Evolutionary conservation across 2,797 vertebrate genomes (phyloP).

Genomic region (Mionectes olivaceus): DNA sequence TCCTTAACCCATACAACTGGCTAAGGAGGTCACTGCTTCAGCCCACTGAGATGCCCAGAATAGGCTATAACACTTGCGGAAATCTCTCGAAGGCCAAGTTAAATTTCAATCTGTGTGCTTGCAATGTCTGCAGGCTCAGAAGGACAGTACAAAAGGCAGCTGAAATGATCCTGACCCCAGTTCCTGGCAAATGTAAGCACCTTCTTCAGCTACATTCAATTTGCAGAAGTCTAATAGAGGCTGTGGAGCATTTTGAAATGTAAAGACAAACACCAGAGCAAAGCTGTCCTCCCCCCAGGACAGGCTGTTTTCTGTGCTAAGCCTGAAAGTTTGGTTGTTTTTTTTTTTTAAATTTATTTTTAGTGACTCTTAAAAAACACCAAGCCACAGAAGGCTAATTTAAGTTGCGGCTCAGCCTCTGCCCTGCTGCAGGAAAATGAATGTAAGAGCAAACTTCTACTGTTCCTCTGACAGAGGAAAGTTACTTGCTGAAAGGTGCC

Average conservation of each 20-base stretch:
- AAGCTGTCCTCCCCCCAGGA: not conserved
- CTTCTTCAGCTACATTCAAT: not conserved
- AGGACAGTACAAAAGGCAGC: not conserved
- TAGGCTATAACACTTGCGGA: not conserved
- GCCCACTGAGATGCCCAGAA: not conserved
- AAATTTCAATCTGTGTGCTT: not conserved
- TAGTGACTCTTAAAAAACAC: constrained; percentile 1
- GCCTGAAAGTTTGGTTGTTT: not conserved
- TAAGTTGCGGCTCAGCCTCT: not conserved
- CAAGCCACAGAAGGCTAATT: constrained; percentile 33
- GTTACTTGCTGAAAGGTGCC: not conserved
- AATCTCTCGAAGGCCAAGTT: not conserved
- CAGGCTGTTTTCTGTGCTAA: constrained; percentile 9
- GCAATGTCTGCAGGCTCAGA: not conserved
- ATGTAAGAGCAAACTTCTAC: not conserved
- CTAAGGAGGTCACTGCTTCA: not conserved
- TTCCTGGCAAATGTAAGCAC: not conserved
- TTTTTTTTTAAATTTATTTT: constrained; percentile 3
- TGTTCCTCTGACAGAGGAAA: not conserved
- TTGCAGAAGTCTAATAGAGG: not conserved
- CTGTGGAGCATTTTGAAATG: not conserved
- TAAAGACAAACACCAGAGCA: not conserved
- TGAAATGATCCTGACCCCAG: not conserved
- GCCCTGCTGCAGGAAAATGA: not conserved
- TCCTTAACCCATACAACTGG: not conserved